Conservation (phyloP, 1,140 invertebrate species). For the Tetraneura akinire region DNA sequence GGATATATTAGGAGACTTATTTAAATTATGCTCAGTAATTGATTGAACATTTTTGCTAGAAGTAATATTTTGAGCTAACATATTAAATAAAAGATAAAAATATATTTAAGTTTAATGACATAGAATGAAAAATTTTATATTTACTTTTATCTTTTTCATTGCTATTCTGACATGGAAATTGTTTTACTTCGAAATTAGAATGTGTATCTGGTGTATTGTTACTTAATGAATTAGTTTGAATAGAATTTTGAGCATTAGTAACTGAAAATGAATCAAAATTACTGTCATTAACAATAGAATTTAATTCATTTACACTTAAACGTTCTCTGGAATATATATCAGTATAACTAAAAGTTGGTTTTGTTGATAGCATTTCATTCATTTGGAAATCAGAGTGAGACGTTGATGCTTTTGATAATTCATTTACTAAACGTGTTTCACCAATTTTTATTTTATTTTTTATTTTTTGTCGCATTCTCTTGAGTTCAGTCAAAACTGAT, state of each 20-base stretch:
- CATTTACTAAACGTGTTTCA: slow-evolving; percentile 6
- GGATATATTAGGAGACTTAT: not conserved
- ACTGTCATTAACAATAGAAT: slow-evolving; percentile 9
- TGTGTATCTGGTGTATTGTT: not conserved
- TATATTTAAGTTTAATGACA: not conserved
- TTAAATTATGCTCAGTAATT: not conserved
- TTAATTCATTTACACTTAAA: slow-evolving; percentile 21
- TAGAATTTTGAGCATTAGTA: not conserved
- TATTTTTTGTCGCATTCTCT: slow-evolving; percentile 42
- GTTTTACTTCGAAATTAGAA: not conserved
- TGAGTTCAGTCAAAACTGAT: slow-evolving; percentile 10
- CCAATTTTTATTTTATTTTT: slow-evolving; percentile 42
- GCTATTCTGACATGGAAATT: not conserved
- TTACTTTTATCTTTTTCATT: slow-evolving; percentile 12
- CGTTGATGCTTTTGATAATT: not conserved
- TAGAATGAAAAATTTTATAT: not conserved
- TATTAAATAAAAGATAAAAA: not conserved
- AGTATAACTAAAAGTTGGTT: not conserved
- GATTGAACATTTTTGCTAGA: not conserved
- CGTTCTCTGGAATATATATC: slow-evolving; percentile 24
- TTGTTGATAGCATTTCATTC: not conserved
- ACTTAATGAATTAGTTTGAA: not conserved
- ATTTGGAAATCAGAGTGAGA: slow-evolving; percentile 5
- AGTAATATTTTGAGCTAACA: not conserved
- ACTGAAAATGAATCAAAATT: slow-evolving; percentile 31